Base-by-base conservation (phyloP, 2,888 invertebrate species). In the Watsonalla cultraria region DNA sequence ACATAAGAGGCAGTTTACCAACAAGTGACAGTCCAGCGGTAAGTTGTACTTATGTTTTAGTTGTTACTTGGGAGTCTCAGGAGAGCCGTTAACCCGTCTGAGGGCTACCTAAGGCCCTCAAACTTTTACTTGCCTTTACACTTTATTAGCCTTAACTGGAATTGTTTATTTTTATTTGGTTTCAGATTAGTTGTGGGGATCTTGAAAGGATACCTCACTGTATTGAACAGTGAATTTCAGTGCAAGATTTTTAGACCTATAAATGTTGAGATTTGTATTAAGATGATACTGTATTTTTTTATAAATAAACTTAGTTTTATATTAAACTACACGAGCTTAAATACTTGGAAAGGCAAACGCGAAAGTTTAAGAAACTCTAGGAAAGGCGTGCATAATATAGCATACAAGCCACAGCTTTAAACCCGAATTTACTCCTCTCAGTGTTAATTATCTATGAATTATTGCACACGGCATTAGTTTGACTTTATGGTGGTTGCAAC, bases 311-410 rank as follows among this genome's bases (percentile, higher is more conserved):
- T 24, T 24, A 2, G 4, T 24, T 24, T 24, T 24, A 24, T 24
- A 24, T 1, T 24, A 24, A 24, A 24, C 2, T 24, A 24, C 6
- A 14, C 46, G 15, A 7, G 46, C 7, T 24, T 24, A 24, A 7
- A 14, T 46, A 24, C 46, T 14, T 46, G 14, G 5, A 46, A 14
- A 5, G 24, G 24, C 24, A 37, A 9, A 9, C 37, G 9, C 6
- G 37, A 47, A 47, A 13, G 7, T 35, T 48, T 48, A 7, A 48
- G 7, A 13, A 37, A 2, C 47, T 13, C 58, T 60, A 62, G 54
- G 52, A 60, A 51, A 57, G 54, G 55, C 55, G 67, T 70, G 70
- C 62, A 53, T 75, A 76, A 78, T 82, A 75, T 77, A 82, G 81
- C 79, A 78, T 77, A 70, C 60, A 80, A 68, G 64, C 57, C 58